phyloP scores from a whole-genome alignment of 2,797 vertebrate species.

The Anniella stebbinsi region DNA sequence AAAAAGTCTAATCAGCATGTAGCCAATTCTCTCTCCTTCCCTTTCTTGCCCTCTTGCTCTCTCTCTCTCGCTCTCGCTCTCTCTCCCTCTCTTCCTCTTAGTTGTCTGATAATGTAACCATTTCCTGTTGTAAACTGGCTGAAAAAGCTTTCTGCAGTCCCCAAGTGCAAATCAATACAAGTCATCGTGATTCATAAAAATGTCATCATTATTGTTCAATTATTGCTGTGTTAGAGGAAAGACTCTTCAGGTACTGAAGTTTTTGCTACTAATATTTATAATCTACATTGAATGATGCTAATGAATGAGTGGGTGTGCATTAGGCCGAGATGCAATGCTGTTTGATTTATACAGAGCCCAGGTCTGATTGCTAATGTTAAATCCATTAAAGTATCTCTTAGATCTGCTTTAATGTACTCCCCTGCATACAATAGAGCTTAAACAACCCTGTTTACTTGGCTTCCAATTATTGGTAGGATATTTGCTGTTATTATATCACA shows the following conservation, averaged over 20 bases:
- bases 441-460: slow-evolving; percentile 80
- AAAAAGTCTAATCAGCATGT: slow-evolving; percentile 69
- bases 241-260: slow-evolving; percentile 76
- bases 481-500: slow-evolving; percentile 77
- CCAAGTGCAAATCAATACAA: slow-evolving; percentile 81
- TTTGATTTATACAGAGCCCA: slow-evolving; percentile 82
- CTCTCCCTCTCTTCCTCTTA: slow-evolving; percentile 52
- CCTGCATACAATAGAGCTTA: slow-evolving; percentile 79
- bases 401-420: slow-evolving; percentile 81
- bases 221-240: slow-evolving; percentile 79
- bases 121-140: slow-evolving; percentile 72
- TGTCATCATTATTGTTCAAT: slow-evolving; percentile 82
- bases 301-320: slow-evolving; percentile 81
- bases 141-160: slow-evolving; percentile 75
- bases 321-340: slow-evolving; percentile 74
- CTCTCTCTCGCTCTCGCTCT: slow-evolving; percentile 39
- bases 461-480: slow-evolving; percentile 80
- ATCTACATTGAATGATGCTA: slow-evolving; percentile 77
- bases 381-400: slow-evolving; percentile 84
- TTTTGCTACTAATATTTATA: slow-evolving; percentile 82
- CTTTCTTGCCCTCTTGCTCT: slow-evolving; percentile 44
- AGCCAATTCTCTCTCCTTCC: slow-evolving; percentile 37
- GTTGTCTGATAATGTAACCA: slow-evolving; percentile 73
- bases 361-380: slow-evolving; percentile 83
- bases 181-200: slow-evolving; percentile 81